Base-by-base conservation (phyloP, 2,888 invertebrate species). In the Drosophila falleni region DNA sequence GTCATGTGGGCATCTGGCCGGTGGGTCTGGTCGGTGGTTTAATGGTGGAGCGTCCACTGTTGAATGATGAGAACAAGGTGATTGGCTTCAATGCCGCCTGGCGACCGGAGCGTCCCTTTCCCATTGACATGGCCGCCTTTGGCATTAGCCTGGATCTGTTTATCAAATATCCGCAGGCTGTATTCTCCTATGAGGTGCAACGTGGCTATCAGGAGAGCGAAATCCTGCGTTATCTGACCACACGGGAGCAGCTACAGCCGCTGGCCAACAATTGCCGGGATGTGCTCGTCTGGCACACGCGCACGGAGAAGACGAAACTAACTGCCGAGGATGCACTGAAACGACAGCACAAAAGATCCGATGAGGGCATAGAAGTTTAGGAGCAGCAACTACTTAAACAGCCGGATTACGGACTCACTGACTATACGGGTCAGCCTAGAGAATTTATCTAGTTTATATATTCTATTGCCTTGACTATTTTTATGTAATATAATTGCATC, bases 211-310 rank as follows among this genome's bases (percentile, higher is more conserved):
- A 97, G 93, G 98, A 98, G 92, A 96, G 96, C 80, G 96, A 96
- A 91, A 96, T 98, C 75, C 93, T 98, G 3, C 94, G 95, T 74
- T 95, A 96, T 87, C 94, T 97, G 68, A 95, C 95, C 0, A 94
- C 95, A 0, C 94, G 94, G 75, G 94, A 95, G 5, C 95, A 98
- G 50, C 92, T 99, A 58, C 99, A 99, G 92, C 98, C 99, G 0
- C 93, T 97, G 71, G 99, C 98, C 0, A 96, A 97, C 77, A 95
- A 95, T 80, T 99, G 99, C 89, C 96, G 97, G 0, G 97, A 98
- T 93, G 97, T 99, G n/a, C 96, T 97, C 72, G 99, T 99, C 0
- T 99, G 99, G 99, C 99, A 99, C 91, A 99, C 99, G 3, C 94
- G 99, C 87, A 99, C 99, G 0, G 98, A 98, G 92, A 95, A 96